phyloP scores from a whole-genome alignment of 2,888 invertebrate species.

The Eristalinus sepulchralis region DNA sequence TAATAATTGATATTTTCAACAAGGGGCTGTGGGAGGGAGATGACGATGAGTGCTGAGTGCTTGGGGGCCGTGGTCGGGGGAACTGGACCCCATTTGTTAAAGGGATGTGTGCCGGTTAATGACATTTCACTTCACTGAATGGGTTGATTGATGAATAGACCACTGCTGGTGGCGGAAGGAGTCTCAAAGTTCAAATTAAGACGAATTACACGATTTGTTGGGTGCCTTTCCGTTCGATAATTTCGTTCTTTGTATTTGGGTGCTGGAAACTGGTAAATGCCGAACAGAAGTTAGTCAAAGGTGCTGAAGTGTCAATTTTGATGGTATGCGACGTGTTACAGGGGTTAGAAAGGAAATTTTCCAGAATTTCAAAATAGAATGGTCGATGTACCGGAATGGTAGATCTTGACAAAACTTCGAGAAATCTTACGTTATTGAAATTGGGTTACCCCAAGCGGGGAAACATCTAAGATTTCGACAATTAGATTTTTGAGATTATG shows the following conservation, averaged over 20 bases:
- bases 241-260: neutral
- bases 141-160: neutral
- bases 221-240: neutral
- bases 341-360: no score
- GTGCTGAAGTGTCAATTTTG: no score
- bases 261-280: no score
- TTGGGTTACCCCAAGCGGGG: no score
- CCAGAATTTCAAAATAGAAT: no score
- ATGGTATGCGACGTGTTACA: no score
- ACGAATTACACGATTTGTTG: neutral
- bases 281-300: no score
- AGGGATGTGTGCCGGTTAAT: neutral
- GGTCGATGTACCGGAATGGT: no score
- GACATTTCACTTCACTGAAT: neutral
- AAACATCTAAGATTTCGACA: no score
- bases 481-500: no score
- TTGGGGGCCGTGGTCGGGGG: neutral
- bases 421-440: no score
- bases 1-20: conserved; percentile 35
- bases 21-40: neutral
- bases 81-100: neutral
- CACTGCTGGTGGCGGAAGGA: neutral
- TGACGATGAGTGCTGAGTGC: neutral
- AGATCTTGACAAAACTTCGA: no score
- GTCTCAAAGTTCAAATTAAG: neutral